Conservation (phyloP, 2,888 invertebrate genomes). For the Philereme vetulata region DNA sequence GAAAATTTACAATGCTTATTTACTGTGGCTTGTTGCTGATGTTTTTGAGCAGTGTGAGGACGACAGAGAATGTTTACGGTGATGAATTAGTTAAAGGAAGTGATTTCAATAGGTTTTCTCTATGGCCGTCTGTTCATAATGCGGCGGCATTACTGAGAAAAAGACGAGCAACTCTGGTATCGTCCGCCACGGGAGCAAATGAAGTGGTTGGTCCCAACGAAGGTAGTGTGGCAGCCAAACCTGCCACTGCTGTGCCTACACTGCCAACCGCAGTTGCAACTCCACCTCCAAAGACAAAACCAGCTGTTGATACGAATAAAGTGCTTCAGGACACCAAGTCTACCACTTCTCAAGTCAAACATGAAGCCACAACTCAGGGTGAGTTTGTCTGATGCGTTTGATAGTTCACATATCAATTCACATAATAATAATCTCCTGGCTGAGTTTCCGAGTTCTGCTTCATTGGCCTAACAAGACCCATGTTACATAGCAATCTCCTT, state of each 20-base stretch:
- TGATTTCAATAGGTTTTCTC: slow-evolving; percentile 54
- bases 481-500: too few species aligned
- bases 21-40: slow-evolving; percentile 57
- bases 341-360: neutral
- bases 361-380: slow-evolving; percentile 13
- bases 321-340: neutral
- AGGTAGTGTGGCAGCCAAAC: slow-evolving; percentile 35
- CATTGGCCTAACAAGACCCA: too few species aligned
- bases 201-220: slow-evolving; percentile 42
- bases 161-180: slow-evolving; percentile 44
- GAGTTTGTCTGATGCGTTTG: neutral
- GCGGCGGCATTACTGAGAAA: slow-evolving; percentile 51
- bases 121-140: slow-evolving; percentile 67
- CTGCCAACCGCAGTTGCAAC: neutral
- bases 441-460: too few species aligned
- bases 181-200: neutral
- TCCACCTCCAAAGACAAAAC: neutral
- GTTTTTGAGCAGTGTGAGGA: slow-evolving; percentile 55
- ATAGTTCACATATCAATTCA: neutral
- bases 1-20: slow-evolving; percentile 46
- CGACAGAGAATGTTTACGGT: slow-evolving; percentile 43
- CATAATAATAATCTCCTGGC: too few species aligned
- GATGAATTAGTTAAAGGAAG: slow-evolving; percentile 38
- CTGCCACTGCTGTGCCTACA: slow-evolving; percentile 6
- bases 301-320: slow-evolving; percentile 3